Percentiles rank a stretch among this genome's conserved stretches.
phyloP scores from a whole-genome alignment of 2,797 vertebrate species.

The Setipinna tenuifilis region DNA sequence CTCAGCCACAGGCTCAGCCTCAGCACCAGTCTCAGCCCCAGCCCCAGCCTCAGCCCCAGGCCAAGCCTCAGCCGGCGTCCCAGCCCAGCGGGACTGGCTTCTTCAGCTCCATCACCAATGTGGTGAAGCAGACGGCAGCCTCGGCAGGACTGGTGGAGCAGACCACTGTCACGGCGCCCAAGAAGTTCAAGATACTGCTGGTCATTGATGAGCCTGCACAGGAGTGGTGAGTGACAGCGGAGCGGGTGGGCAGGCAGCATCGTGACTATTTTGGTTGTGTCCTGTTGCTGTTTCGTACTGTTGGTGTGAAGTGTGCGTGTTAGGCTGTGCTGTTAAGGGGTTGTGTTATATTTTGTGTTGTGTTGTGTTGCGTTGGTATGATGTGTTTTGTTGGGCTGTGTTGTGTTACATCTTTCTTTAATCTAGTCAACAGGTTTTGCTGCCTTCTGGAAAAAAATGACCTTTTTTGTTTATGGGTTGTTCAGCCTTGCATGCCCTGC shows the following conservation, averaged over 20 bases:
- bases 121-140: conserved; percentile 96
- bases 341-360: neutral
- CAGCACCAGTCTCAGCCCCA: conserved; percentile 74
- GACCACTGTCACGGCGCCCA: conserved; percentile 77
- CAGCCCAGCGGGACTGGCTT: conserved; percentile 87
- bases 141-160: conserved; percentile 90
- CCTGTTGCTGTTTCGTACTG: neutral
- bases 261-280: neutral
- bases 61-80: conserved; percentile 71
- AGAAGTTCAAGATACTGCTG: conserved; percentile 92
- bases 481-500: neutral
- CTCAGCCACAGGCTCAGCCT: conserved; percentile 45
- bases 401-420: neutral
- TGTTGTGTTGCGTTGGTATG: neutral
- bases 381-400: neutral
- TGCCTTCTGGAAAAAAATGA: neutral
- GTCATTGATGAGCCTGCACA: conserved; percentile 91
- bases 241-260: neutral
- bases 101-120: conserved; percentile 96
- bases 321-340: neutral
- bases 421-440: conserved; percentile 13
- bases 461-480: neutral
- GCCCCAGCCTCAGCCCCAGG: conserved; percentile 72
- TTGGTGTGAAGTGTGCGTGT: neutral
- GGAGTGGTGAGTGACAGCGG: conserved; percentile 85